These are phyloP conservation scores for Lepus timidus DNA, from an alignment of 2,113 vertebrate species.

Conservation along the genomic window DNA sequence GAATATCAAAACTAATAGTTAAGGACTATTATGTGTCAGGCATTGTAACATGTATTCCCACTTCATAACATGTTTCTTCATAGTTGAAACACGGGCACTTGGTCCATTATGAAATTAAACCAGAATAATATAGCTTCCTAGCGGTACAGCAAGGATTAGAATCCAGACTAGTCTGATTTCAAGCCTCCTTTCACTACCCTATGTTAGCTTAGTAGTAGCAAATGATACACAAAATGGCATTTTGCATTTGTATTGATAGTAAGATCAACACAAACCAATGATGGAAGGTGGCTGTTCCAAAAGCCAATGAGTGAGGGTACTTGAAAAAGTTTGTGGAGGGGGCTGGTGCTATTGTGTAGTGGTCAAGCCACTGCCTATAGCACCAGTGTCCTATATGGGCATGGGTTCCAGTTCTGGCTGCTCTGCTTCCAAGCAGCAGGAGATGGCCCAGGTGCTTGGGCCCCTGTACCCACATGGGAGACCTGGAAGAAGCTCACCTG, in stretches of 20 bases:
- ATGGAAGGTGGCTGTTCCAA: neutral
- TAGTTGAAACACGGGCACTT: no score
- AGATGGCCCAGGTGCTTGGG: no score
- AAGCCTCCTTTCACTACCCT: neutral
- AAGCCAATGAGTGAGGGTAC: neutral
- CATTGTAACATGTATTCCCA: neutral
- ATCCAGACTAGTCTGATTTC: neutral
- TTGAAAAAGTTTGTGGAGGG: no score
- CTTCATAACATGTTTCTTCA: neutral
- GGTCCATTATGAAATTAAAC: constrained; percentile 16
- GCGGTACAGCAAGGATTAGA: neutral
- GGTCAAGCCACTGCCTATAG: no score
- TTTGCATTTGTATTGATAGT: constrained; percentile 1
- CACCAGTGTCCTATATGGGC: no score
- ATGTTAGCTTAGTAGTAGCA: neutral
- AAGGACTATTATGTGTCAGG: neutral
- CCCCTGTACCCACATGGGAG: no score
- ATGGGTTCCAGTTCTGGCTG: no score
- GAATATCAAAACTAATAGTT: neutral
- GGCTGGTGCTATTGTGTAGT: no score
- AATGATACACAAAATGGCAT: neutral
- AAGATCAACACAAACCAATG: constrained; percentile 2
- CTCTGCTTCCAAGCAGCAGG: no score
- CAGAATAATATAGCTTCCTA: constrained; percentile 12
- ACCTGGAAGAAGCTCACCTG: no score